A percentile compares a stretch with the other conserved stretches of the same genome.
Evolutionary conservation across 92 coral and sea anemone species (phyloP).

Genomic region (Siderastrea siderea): DNA sequence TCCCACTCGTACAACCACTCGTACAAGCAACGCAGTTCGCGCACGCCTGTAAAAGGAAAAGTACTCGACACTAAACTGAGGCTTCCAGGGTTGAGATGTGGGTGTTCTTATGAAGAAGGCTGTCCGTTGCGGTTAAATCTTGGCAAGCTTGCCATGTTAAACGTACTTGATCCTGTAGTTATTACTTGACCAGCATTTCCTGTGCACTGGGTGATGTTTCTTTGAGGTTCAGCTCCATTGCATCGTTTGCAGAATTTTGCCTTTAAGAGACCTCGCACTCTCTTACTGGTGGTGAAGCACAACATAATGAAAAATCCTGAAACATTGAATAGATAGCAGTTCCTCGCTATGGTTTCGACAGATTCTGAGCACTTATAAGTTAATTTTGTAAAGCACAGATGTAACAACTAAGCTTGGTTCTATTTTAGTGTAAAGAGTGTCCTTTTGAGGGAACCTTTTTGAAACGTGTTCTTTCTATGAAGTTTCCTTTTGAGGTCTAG

Average conservation of each 20-base stretch:
- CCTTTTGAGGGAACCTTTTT: too few relatives aligned
- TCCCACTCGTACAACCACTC: too few relatives aligned
- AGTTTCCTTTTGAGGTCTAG: too few relatives aligned
- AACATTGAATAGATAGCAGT: background rate
- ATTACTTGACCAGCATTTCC: background rate
- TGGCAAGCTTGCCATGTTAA: background rate
- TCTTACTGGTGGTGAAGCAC: conserved; percentile 39
- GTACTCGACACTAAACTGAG: too few relatives aligned
- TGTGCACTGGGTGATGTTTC: background rate
- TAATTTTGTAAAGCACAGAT: too few relatives aligned
- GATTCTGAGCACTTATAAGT: too few relatives aligned
- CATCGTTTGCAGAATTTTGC: conserved; percentile 5
- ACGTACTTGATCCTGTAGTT: background rate
- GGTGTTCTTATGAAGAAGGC: background rate
- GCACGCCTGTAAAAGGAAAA: too few relatives aligned
- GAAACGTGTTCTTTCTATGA: too few relatives aligned
- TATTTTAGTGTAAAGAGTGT: too few relatives aligned
- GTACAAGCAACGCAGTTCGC: too few relatives aligned
- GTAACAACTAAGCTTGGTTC: too few relatives aligned
- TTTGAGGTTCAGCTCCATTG: background rate
- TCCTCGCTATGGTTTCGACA: background rate
- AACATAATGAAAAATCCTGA: conserved; percentile 40
- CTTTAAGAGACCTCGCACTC: conserved; percentile 22
- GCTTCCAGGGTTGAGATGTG: too few relatives aligned
- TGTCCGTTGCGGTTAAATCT: background rate